Evolutionary conservation across 1,140 invertebrate genomes (phyloP).

Genomic region (Macrosteles quadrilineatus): DNA sequence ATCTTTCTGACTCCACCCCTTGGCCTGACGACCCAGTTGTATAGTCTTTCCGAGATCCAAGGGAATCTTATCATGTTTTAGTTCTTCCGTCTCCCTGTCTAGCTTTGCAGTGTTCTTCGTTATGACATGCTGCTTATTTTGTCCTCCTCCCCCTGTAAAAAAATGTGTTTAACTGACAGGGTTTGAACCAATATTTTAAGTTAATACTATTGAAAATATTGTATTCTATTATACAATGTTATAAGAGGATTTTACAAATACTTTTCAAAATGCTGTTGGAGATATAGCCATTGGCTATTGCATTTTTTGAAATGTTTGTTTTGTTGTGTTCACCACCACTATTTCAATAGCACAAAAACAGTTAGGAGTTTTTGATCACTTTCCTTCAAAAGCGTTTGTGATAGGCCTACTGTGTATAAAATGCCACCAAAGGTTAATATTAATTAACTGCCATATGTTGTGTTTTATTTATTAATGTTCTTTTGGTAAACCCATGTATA

Average conservation of each 20-base stretch:
- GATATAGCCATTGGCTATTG: neutral
- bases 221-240: conserved; percentile 21
- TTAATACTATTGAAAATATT: neutral
- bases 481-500: too few relatives aligned
- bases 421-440: too few relatives aligned
- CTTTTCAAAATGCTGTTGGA: neutral
- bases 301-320: too few relatives aligned
- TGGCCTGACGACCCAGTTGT: conserved; percentile 89
- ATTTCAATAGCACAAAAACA: too few relatives aligned
- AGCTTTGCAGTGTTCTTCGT: conserved; percentile 96
- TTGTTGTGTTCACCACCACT: too few relatives aligned
- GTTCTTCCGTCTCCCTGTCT: conserved; percentile 96
- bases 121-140: conserved; percentile 91
- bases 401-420: too few relatives aligned
- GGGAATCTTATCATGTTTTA: conserved; percentile 90
- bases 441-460: too few relatives aligned
- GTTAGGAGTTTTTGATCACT: too few relatives aligned
- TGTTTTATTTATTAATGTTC: too few relatives aligned
- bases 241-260: too few relatives aligned
- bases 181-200: neutral
- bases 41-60: conserved; percentile 90
- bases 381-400: too few relatives aligned
- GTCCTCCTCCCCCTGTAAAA: conserved; percentile 79
- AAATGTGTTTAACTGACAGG: neutral
- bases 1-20: conserved; percentile 96